phyloP scores from a whole-genome alignment of 2,888 invertebrate genomes.

The Dusona sp. region DNA sequence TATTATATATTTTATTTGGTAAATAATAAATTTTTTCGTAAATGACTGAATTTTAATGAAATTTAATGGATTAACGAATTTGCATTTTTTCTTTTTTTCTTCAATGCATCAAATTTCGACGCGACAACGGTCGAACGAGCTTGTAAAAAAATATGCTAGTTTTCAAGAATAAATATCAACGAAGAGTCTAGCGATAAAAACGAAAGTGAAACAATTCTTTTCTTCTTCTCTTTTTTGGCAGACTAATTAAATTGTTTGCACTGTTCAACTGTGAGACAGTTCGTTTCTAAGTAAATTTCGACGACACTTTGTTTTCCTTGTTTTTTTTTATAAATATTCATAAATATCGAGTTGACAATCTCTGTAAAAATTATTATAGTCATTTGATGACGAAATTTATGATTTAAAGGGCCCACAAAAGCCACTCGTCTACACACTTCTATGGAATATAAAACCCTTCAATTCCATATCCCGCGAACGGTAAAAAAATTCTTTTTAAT shows the following conservation, averaged over 20 bases:
- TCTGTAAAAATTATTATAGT: conserved; percentile 79
- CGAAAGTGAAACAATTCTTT: conserved; percentile 61
- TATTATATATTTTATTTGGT: conserved; percentile 67
- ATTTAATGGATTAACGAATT: neutral
- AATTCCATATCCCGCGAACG: conserved; percentile 79
- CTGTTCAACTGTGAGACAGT: conserved; percentile 40
- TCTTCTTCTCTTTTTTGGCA: conserved; percentile 40
- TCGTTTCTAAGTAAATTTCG: conserved; percentile 46
- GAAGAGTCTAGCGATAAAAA: conserved; percentile 45
- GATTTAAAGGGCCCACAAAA: conserved; percentile 70
- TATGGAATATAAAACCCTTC: conserved; percentile 78
- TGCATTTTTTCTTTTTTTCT: neutral
- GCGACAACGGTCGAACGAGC: conserved; percentile 18
- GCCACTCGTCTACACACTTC: conserved; percentile 72
- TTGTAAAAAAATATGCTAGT: conserved; percentile 17
- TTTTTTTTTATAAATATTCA: conserved; percentile 33
- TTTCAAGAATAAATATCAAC: neutral
- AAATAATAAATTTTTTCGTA: conserved; percentile 71
- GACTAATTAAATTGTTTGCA: conserved; percentile 67
- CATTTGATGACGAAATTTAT: conserved; percentile 81
- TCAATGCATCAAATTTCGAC: conserved; percentile 13
- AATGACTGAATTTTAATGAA: conserved; percentile 43
- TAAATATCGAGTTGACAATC: conserved; percentile 50
- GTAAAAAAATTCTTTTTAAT: conserved; percentile 75
- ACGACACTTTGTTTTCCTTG: too few species aligned